These are phyloP conservation scores for Eolophus roseicapilla DNA, from an alignment of 2,113 vertebrate species.

Conservation along the genomic window DNA sequence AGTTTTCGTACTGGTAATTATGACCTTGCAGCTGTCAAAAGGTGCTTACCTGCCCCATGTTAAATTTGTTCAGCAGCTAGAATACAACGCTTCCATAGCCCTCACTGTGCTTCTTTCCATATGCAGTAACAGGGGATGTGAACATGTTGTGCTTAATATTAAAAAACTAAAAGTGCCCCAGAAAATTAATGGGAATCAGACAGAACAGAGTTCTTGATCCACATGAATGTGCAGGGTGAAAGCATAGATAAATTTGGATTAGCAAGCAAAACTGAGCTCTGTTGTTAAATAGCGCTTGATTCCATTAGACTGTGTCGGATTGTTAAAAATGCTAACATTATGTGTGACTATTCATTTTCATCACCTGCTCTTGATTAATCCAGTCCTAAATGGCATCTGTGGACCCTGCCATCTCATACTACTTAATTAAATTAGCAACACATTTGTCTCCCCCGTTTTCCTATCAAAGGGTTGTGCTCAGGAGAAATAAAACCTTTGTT, in stretches of 20 bases:
- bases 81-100: background rate
- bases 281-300: conserved; percentile 69
- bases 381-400: conserved; percentile 76
- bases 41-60: background rate
- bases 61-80: background rate
- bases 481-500: conserved; percentile 83
- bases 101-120: background rate
- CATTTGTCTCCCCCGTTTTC: conserved; percentile 82
- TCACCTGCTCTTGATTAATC: conserved; percentile 83
- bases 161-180: conserved; percentile 49
- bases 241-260: conserved; percentile 63
- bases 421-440: conserved; percentile 87
- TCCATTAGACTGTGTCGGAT: conserved; percentile 74
- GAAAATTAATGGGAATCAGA: conserved; percentile 54
- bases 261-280: conserved; percentile 66
- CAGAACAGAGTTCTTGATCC: conserved; percentile 45
- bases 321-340: conserved; percentile 75
- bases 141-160: background rate
- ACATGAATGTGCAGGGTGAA: conserved; percentile 45
- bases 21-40: background rate
- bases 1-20: background rate
- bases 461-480: conserved; percentile 80
- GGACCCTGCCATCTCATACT: conserved; percentile 76
- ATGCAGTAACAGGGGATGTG: background rate
- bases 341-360: conserved; percentile 79